Evolutionary conservation across 2,888 invertebrate genomes (phyloP).

Genomic region (Eupithecia dodoneata): DNA sequence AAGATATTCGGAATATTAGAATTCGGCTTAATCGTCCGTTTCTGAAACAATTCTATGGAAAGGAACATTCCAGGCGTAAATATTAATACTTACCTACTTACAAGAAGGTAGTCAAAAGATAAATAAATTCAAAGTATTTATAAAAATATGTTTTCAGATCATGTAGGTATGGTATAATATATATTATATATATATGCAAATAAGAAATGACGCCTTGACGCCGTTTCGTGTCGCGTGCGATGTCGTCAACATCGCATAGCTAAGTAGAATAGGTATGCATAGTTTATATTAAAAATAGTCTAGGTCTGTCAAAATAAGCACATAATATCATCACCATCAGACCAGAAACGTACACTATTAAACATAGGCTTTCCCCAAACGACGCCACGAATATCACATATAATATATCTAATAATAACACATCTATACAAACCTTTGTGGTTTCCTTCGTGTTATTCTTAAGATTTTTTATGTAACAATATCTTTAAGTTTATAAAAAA

Average conservation of each 20-base stretch:
- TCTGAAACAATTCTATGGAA: neutral
- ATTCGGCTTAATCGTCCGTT: neutral
- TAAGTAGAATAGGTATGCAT: neutral
- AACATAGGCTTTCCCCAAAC: too few relatives aligned
- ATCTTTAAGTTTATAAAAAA: too few relatives aligned
- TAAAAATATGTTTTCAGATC: neutral
- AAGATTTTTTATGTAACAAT: too few relatives aligned
- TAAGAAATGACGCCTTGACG: slow-evolving; percentile 6
- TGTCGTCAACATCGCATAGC: neutral
- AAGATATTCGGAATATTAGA: neutral
- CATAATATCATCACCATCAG: neutral
- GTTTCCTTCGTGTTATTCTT: too few relatives aligned
- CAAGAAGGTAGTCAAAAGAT: neutral
- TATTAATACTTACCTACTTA: neutral
- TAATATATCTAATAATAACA: too few relatives aligned
- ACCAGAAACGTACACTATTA: too few relatives aligned
- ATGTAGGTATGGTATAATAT: neutral
- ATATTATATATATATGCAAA: too few relatives aligned
- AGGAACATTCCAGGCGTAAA: neutral
- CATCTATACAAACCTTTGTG: too few relatives aligned
- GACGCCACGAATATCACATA: too few relatives aligned
- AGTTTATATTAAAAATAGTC: neutral
- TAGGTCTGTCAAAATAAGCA: neutral
- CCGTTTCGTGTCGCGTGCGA: neutral
- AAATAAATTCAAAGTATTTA: neutral